Evolutionary conservation across 1,140 invertebrate species (phyloP).

Genomic region (Hyposmocoma kahamanoa): DNA sequence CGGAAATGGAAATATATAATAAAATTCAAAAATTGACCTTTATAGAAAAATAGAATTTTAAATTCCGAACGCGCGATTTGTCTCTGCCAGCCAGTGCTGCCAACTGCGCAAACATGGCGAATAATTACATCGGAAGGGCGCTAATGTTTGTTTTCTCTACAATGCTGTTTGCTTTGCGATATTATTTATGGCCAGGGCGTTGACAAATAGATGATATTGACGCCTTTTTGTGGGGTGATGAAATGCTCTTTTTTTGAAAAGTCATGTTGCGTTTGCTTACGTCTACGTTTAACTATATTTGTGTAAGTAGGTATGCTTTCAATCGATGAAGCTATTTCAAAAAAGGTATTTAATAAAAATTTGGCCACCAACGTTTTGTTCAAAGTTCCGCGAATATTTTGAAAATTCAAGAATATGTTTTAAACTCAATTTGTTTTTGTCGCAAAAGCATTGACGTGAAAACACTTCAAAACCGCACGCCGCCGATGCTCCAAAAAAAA

Average conservation of each 20-base stretch:
- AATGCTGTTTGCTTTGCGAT: slow-evolving; percentile 36
- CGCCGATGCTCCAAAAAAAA: slow-evolving; percentile 15
- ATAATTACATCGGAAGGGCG: slow-evolving; percentile 29
- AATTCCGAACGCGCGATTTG: slow-evolving; percentile 14
- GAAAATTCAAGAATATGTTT: too few species aligned
- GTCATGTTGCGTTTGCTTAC: not conserved
- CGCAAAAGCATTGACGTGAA: slow-evolving; percentile 37
- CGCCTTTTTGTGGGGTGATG: slow-evolving; percentile 17
- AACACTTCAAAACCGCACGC: slow-evolving; percentile 34
- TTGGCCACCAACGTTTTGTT: too few species aligned
- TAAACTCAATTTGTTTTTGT: too few species aligned
- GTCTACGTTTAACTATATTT: too few species aligned
- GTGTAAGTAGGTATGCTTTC: too few species aligned
- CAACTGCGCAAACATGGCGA: slow-evolving; percentile 42
- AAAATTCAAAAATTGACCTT: too few species aligned
- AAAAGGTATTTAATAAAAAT: too few species aligned
- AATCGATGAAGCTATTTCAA: too few species aligned
- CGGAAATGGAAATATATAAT: too few species aligned
- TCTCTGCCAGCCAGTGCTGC: slow-evolving; percentile 31
- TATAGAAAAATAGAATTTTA: not conserved
- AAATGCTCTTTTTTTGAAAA: not conserved
- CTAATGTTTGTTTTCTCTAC: slow-evolving; percentile 37
- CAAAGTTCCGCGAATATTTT: too few species aligned
- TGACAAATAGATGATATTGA: slow-evolving; percentile 42
- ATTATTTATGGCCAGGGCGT: slow-evolving; percentile 41